These are phyloP conservation scores for Oncorhynchus nerka DNA, from an alignment of 2,113 vertebrate species.

Conservation along the genomic window DNA sequence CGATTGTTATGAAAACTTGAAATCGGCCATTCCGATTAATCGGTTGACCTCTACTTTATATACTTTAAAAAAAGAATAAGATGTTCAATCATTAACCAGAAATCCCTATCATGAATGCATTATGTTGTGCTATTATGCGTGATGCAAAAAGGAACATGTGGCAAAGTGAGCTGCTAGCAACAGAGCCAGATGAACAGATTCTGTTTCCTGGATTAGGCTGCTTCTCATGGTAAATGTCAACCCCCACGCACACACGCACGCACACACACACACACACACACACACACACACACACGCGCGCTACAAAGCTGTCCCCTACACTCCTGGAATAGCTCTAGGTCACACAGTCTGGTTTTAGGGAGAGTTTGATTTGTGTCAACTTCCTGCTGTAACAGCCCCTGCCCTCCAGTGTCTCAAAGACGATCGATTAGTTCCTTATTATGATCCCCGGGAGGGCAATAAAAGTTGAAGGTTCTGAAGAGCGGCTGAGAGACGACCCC, in stretches of 20 bases:
- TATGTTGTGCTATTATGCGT: background rate
- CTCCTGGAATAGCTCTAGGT: slow-evolving; percentile 57
- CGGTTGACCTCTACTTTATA: no score
- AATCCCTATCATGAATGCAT: background rate
- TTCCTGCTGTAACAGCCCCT: slow-evolving; percentile 62
- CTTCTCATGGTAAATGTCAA: no score
- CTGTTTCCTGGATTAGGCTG: slow-evolving; percentile 25
- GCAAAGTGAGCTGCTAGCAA: slow-evolving; percentile 5
- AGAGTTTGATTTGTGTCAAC: slow-evolving; percentile 69
- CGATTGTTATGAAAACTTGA: no score
- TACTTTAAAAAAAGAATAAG: no score
- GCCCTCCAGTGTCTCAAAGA: slow-evolving; percentile 52
- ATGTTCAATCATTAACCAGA: no score
- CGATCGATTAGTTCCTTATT: slow-evolving; percentile 76
- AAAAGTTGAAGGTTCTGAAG: slow-evolving; percentile 64
- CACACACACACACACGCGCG: background rate
- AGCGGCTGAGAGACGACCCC: slow-evolving; percentile 27
- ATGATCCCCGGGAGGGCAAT: slow-evolving; percentile 69
- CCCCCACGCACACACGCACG: background rate
- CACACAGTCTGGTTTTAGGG: slow-evolving; percentile 49
- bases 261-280: slow-evolving; percentile 28
- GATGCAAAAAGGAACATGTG: background rate
- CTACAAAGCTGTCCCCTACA: slow-evolving; percentile 12
- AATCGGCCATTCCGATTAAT: no score
- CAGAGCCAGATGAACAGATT: slow-evolving; percentile 21